phyloP scores from a whole-genome alignment of 1,140 invertebrate species.

The Drosophila nannoptera region DNA sequence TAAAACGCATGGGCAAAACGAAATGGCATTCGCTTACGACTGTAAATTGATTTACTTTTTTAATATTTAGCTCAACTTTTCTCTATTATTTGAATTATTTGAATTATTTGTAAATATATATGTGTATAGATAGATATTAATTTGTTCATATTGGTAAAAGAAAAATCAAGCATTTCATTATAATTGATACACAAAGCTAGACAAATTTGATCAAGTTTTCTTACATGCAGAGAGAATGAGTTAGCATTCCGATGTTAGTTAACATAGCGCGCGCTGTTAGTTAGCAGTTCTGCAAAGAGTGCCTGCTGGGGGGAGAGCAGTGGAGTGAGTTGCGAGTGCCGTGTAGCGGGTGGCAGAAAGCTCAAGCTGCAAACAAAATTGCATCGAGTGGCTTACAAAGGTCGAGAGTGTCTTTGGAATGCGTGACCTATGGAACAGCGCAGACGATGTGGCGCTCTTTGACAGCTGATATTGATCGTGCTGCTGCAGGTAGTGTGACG shows the following conservation, averaged over 20 bases:
- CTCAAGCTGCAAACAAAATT: conserved; percentile 46
- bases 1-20: conserved; percentile 41
- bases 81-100: neutral
- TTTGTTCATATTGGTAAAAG: conserved; percentile 47
- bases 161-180: conserved; percentile 33
- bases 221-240: conserved; percentile 41
- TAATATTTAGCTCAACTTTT: conserved; percentile 23
- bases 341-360: conserved; percentile 39
- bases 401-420: conserved; percentile 79
- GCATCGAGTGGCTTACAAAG: conserved; percentile 74
- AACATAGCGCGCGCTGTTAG: conserved; percentile 46
- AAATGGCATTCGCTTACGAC: conserved; percentile 29
- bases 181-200: conserved; percentile 10
- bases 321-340: conserved; percentile 19
- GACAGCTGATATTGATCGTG: conserved; percentile 70
- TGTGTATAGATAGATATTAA: neutral
- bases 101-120: conserved; percentile 9
- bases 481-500: conserved; percentile 64
- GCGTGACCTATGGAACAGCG: conserved; percentile 78
- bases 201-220: conserved; percentile 21
- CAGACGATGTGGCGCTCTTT: conserved; percentile 76
- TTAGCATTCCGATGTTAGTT: conserved; percentile 37
- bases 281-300: conserved; percentile 52
- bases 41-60: conserved; percentile 15
- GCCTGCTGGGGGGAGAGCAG: conserved; percentile 1